These are phyloP conservation scores for Papilio demoleus DNA, from an alignment of 2,888 invertebrate genomes.

Conservation along the genomic window DNA sequence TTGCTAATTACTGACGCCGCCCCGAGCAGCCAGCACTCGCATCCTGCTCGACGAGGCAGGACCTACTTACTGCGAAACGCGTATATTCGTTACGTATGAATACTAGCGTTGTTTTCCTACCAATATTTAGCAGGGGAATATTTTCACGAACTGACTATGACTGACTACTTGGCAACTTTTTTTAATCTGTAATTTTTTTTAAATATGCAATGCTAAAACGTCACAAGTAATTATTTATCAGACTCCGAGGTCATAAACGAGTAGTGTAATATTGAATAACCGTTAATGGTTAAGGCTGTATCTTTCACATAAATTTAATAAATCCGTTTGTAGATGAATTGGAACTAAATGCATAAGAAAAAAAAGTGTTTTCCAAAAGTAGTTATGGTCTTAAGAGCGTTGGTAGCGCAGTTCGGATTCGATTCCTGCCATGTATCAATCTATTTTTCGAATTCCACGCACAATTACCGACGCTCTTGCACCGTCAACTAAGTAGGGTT, in stretches of 20 bases:
- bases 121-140: slow-evolving; percentile 33
- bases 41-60: slow-evolving; percentile 42
- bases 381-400: too few species aligned
- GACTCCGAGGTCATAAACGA: background rate
- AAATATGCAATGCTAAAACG: background rate
- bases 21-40: slow-evolving; percentile 60
- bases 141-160: background rate
- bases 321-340: too few species aligned
- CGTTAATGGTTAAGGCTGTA: too few species aligned
- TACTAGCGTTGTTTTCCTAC: slow-evolving; percentile 36
- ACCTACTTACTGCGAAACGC: slow-evolving; percentile 28
- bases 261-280: background rate
- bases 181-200: background rate
- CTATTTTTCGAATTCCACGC: too few species aligned
- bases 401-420: too few species aligned
- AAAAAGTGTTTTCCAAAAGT: too few species aligned
- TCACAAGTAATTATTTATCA: background rate
- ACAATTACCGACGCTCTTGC: too few species aligned
- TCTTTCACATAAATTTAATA: too few species aligned
- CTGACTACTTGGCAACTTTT: too few species aligned
- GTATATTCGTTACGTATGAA: slow-evolving; percentile 39
- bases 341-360: too few species aligned
- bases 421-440: too few species aligned
- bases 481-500: too few species aligned
- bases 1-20: slow-evolving; percentile 77